Base-by-base conservation (phyloP, 1,140 invertebrate genomes). In the Callitettix versicolor region DNA sequence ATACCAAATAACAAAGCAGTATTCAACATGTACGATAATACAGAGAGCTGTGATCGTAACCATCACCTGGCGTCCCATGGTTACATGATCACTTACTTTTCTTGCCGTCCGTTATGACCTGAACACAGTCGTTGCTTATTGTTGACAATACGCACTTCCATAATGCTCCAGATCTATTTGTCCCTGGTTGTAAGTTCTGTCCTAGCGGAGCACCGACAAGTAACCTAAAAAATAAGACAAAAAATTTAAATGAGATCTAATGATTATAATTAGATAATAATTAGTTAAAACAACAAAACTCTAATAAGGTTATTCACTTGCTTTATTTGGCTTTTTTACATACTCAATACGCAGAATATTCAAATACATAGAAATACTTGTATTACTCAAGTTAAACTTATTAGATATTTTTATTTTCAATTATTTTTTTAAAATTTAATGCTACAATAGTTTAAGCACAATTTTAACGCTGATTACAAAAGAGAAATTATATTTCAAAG, bases 181-280 rank as follows among this genome's bases (percentile, higher is more conserved):
- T 94, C 26, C 77, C 75, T 2, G 89, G 88, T 69, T 95, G 88
- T 48, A 78, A 69, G 69, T 94, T 94, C 63, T 91, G 77, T 56
- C 83, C 91, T 60, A 88, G 69, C 3, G 94, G 94, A 33, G 94
- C 93, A 24, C 94, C 94, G 1, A 96, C 87, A 51, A 97, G 71
- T 58, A 97, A 74, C 81, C 93, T 96, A 73, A 9, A 79, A 76
- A 24, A 49, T 40, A 53, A 26, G 36, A 54, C 43, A 49, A 17
- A n/a, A 51, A 26, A 50, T 6, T 22, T 14, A 20, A 55, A 4
- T 54, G 4, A 41, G 36, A 21, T 24, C 21, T 40, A 9, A 12
- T 33, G 30, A 15, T 22, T 6, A 49, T 17, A 18, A 38, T 40
- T n/a, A 26, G 7, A 22, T 56, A 26, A 7, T 21, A 11, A 7